These are phyloP conservation scores for Homalodisca vitripennis DNA, from an alignment of 1,140 invertebrate species.

Conservation along the genomic window DNA sequence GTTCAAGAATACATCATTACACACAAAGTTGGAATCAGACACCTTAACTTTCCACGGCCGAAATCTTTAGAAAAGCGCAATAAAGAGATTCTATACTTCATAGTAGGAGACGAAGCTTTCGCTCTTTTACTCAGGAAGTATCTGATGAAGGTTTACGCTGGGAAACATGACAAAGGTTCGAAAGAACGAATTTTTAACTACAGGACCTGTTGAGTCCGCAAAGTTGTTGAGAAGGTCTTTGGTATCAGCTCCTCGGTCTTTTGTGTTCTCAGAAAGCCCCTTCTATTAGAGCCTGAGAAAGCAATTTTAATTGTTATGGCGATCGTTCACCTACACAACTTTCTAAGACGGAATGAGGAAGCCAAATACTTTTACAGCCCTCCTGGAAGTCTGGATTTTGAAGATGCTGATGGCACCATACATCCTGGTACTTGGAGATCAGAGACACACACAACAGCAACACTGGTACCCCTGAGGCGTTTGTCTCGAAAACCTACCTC, in stretches of 20 bases:
- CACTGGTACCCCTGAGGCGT: not conserved
- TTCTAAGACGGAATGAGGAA: conserved; percentile 16
- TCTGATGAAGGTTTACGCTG: conserved; percentile 51
- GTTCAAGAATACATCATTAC: not conserved
- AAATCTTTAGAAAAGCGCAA: conserved; percentile 16
- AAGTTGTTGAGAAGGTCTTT: conserved; percentile 55
- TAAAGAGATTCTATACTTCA: conserved; percentile 44
- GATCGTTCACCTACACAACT: conserved; percentile 36
- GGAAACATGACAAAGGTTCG: conserved; percentile 48
- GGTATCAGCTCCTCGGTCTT: conserved; percentile 51
- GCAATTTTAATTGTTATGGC: conserved; percentile 42
- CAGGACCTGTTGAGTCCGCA: conserved; percentile 45
- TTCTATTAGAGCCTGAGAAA: conserved; percentile 42
- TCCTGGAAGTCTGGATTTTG: not conserved
- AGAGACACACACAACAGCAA: not conserved
- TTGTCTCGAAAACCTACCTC: not conserved
- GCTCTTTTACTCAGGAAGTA: conserved; percentile 39
- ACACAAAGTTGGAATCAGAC: not conserved
- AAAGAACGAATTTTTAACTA: conserved; percentile 48
- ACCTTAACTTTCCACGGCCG: not conserved
- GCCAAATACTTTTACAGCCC: not conserved
- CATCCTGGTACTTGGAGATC: not conserved
- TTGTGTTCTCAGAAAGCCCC: conserved; percentile 46
- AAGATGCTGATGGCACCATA: too few species aligned
- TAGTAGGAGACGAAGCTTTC: conserved; percentile 50